A percentile compares a stretch with the other conserved stretches of the same genome.
These are phyloP conservation scores for Chionoecetes opilio DNA, from an alignment of 1,140 invertebrate species.

Conservation along the genomic window DNA sequence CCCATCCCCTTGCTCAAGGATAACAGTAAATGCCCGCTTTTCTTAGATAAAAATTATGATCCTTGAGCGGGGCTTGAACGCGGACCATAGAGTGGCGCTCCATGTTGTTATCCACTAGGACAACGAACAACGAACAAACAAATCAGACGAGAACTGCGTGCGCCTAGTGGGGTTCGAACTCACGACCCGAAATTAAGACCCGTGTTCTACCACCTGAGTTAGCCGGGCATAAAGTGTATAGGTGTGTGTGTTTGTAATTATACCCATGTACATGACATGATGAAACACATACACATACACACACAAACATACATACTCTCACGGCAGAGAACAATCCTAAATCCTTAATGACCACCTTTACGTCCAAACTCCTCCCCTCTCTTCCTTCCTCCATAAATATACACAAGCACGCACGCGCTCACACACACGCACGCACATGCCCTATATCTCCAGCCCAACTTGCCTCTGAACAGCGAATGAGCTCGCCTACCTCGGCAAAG, in stretches of 20 bases:
- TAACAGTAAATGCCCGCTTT: no score
- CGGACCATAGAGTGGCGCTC: no score
- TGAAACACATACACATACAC: background rate
- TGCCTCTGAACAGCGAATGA: background rate
- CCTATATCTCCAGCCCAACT: background rate
- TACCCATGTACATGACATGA: background rate
- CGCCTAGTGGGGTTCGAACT: no score
- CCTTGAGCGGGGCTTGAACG: no score
- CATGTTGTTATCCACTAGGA: no score
- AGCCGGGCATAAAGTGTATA: no score
- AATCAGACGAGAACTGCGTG: no score
- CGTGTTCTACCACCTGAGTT: no score
- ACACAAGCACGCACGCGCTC: constrained; percentile 10
- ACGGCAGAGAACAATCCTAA: background rate
- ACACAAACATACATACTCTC: background rate
- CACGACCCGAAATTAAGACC: no score
- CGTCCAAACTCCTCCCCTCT: background rate
- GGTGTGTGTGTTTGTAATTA: background rate
- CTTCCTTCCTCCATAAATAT: background rate
- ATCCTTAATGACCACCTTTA: background rate
- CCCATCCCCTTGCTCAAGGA: no score
- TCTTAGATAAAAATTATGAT: no score
- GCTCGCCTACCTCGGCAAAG: background rate
- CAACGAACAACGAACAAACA: no score
- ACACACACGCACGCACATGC: background rate